A percentile compares a stretch with the other conserved stretches of the same genome.
These are phyloP conservation scores for Chaetops frenatus DNA, from an alignment of 2,113 vertebrate species.

Conservation along the genomic window DNA sequence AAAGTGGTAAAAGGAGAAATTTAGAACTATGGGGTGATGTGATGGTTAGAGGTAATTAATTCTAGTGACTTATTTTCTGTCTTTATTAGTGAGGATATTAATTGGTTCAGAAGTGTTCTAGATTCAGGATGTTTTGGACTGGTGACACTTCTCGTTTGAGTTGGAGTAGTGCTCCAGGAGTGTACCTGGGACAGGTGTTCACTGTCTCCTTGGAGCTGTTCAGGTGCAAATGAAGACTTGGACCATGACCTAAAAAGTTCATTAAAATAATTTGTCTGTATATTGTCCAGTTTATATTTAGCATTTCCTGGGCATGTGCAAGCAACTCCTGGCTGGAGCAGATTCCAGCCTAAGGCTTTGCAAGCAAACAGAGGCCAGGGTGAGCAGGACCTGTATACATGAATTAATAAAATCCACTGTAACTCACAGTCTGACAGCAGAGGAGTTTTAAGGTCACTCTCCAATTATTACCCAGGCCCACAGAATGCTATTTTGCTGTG, in stretches of 20 bases:
- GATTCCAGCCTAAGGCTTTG: conserved; percentile 11
- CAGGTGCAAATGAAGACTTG: accelerated
- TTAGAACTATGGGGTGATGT: not conserved
- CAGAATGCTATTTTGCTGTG: not conserved
- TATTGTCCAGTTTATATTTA: not conserved
- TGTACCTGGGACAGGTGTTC: not conserved
- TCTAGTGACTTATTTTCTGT: not conserved
- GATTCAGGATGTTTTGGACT: not conserved
- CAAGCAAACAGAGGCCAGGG: not conserved
- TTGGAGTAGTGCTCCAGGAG: not conserved
- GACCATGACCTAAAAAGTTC: not conserved
- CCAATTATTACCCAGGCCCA: not conserved
- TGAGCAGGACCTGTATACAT: not conserved
- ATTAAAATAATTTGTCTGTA: not conserved
- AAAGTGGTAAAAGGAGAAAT: not conserved
- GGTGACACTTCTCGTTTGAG: not conserved
- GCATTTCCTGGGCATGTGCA: not conserved
- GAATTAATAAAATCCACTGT: not conserved
- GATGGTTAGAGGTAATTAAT: not conserved
- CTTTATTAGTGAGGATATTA: not conserved
- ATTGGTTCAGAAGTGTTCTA: not conserved
- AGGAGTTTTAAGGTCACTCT: not conserved
- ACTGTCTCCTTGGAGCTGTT: not conserved
- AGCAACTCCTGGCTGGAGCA: not conserved
- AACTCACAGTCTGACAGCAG: not conserved